Evolutionary conservation across 1,140 invertebrate species (phyloP).

Genomic region (Potamilus streckersoni): DNA sequence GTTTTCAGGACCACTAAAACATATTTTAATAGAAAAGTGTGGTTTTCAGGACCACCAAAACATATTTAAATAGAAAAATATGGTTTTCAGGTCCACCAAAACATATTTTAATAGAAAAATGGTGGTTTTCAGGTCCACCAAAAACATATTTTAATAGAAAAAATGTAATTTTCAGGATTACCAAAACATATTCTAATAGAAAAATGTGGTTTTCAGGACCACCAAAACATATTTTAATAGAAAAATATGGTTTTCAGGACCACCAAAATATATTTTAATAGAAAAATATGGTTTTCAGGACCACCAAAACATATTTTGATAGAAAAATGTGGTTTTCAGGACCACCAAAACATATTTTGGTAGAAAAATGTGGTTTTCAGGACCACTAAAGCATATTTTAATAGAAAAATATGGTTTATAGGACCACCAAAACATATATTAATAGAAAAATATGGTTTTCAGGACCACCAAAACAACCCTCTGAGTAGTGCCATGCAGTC

Average conservation of each 20-base stretch:
- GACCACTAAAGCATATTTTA: conserved; percentile 56
- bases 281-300: conserved; percentile 43
- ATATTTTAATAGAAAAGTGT: neutral
- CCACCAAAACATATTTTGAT: conserved; percentile 63
- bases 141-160: too few species aligned
- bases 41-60: conserved; percentile 62
- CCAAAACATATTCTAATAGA: neutral
- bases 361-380: conserved; percentile 29
- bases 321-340: too few species aligned
- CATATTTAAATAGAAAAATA: conserved; percentile 21
- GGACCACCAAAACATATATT: too few species aligned
- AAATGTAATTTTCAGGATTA: too few species aligned
- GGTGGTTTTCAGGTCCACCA: conserved; percentile 60
- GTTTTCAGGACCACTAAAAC: too few species aligned
- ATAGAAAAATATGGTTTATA: too few species aligned
- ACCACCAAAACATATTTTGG: too few species aligned
- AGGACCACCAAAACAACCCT: conserved; percentile 66
- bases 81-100: too few species aligned
- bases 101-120: neutral
- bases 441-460: neutral
- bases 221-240: conserved; percentile 60
- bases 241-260: too few species aligned
- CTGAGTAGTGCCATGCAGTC: conserved; percentile 60
- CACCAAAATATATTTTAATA: neutral
- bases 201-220: conserved; percentile 48